A percentile compares a stretch with the other conserved stretches of the same genome.
phyloP scores from a whole-genome alignment of 2,797 vertebrate genomes.

The Leucoraja ocellata region DNA sequence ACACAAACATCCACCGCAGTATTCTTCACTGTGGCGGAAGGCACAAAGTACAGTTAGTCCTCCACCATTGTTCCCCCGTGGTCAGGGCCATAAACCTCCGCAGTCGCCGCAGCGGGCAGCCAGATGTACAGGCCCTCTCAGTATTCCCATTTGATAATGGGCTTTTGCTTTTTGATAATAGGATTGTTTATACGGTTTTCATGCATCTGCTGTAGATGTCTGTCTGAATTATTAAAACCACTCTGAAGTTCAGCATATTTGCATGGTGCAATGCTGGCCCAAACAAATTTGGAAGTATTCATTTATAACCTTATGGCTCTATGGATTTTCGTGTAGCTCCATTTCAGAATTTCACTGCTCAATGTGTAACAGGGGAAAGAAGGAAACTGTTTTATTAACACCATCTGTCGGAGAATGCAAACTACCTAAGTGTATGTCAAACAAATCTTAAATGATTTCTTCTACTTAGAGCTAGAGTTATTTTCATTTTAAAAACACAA shows the following conservation, averaged over 20 bases:
- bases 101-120: no score
- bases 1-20: no score
- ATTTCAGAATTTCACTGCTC: background rate
- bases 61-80: no score
- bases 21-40: no score
- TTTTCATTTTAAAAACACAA: background rate
- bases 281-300: background rate
- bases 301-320: background rate
- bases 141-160: background rate
- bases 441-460: constrained; percentile 14
- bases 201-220: background rate
- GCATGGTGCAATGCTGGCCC: background rate
- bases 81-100: no score
- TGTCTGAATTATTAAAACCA: background rate
- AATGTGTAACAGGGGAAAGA: background rate
- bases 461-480: background rate
- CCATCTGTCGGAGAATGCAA: background rate
- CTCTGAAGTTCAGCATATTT: background rate
- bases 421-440: background rate
- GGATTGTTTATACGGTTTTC: background rate
- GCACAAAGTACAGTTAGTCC: no score
- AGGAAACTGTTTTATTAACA: background rate
- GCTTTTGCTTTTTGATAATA: background rate
- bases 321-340: background rate
- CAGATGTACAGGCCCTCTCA: no score